Evolutionary conservation across 1,140 invertebrate species (phyloP).

Genomic region (Agraylea sexmaculata): DNA sequence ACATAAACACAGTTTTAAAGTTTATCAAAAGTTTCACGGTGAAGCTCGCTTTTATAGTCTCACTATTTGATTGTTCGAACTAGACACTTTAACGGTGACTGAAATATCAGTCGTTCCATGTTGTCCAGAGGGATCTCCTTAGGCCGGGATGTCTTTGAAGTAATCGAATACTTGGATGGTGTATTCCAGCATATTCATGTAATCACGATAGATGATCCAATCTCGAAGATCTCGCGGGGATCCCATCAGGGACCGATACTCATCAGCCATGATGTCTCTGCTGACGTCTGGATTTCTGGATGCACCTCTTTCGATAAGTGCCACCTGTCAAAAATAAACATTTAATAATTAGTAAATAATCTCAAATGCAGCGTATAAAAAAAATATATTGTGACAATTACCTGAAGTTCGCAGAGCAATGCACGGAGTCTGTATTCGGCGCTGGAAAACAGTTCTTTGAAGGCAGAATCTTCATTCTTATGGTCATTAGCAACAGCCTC

Average conservation of each 20-base stretch:
- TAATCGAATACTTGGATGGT: conserved; percentile 43
- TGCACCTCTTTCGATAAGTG: conserved; percentile 43
- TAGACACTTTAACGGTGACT: no score
- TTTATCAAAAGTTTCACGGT: no score
- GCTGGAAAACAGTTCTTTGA: conserved; percentile 42
- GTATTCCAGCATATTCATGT: conserved; percentile 51
- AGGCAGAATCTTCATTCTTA: conserved; percentile 33
- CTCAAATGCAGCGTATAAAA: not conserved
- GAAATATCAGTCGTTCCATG: no score
- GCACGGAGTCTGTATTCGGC: conserved; percentile 44
- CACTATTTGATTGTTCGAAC: no score
- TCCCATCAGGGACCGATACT: conserved; percentile 34
- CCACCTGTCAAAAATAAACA: conserved; percentile 32
- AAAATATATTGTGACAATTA: conserved; percentile 8
- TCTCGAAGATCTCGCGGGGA: conserved; percentile 45
- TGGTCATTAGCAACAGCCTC: conserved; percentile 57
- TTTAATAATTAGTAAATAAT: not conserved
- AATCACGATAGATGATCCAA: conserved; percentile 55
- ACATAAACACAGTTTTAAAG: no score
- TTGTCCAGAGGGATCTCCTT: conserved; percentile 24
- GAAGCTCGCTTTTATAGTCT: no score
- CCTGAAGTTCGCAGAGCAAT: conserved; percentile 39
- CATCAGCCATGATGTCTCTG: conserved; percentile 43
- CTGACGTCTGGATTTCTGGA: conserved; percentile 35
- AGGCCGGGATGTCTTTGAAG: conserved; percentile 26